phyloP scores from a whole-genome alignment of 2,888 invertebrate species.

The Pycnomerus fuliginosus region DNA sequence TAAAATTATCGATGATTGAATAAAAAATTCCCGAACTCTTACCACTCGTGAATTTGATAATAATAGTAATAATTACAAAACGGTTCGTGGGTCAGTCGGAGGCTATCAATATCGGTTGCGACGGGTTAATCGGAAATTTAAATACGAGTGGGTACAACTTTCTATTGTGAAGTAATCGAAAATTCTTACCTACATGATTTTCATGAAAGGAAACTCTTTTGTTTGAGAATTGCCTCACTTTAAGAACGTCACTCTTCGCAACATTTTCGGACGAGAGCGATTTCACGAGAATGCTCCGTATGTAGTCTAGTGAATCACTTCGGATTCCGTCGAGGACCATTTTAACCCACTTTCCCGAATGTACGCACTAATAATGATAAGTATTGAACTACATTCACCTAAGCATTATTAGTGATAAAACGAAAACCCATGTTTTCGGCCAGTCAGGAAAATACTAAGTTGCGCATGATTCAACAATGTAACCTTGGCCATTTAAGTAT shows the following conservation, averaged over 20 bases:
- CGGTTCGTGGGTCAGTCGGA: conserved; percentile 15
- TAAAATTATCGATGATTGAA: conserved; percentile 21
- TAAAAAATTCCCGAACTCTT: conserved; percentile 14
- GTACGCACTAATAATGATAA: no score
- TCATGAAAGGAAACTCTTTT: conserved; percentile 14
- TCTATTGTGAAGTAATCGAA: conserved; percentile 3
- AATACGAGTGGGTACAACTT: not conserved
- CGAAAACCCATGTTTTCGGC: conserved; percentile 21
- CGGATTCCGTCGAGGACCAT: conserved; percentile 28
- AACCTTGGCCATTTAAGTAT: conserved; percentile 34
- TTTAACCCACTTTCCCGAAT: no score
- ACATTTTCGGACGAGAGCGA: conserved; percentile 60
- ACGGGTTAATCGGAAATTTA: not conserved
- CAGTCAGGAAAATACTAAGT: conserved; percentile 23
- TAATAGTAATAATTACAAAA: no score
- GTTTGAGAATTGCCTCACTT: conserved; percentile 26
- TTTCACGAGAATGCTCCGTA: conserved; percentile 58
- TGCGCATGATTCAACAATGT: conserved; percentile 26
- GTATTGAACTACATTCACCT: conserved; percentile 8
- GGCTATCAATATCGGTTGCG: conserved; percentile 13
- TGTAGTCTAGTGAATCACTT: conserved; percentile 56
- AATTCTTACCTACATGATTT: conserved; percentile 15
- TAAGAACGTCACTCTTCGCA: conserved; percentile 52
- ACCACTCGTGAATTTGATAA: conserved; percentile 10
- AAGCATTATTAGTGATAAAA: conserved; percentile 28